Evolutionary conservation across 2,888 invertebrate species (phyloP).

Genomic region (Ceraclea dissimilis): DNA sequence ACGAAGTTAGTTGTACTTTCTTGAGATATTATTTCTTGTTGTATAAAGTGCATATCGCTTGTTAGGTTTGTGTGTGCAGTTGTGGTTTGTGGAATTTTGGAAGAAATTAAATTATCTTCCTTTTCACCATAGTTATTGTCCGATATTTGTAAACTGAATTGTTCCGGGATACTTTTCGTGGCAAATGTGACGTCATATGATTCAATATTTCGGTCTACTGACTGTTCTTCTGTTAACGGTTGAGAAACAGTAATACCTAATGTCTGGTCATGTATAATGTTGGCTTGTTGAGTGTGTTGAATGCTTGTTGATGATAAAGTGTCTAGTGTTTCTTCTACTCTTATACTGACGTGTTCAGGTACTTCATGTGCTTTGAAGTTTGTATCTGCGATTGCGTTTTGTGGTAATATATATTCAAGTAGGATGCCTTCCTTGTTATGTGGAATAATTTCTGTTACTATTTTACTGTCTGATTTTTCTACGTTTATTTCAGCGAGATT

Average conservation of each 20-base stretch:
- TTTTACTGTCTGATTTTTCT: slow-evolving; percentile 15
- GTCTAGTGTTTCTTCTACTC: slow-evolving; percentile 15
- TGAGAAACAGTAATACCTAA: slow-evolving; percentile 38
- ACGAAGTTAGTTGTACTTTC: slow-evolving; percentile 36
- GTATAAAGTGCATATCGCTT: slow-evolving; percentile 27
- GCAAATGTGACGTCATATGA: slow-evolving; percentile 34
- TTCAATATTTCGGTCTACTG: slow-evolving; percentile 33
- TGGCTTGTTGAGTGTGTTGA: slow-evolving; percentile 25
- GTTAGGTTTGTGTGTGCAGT: slow-evolving; percentile 35
- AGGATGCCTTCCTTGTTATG: slow-evolving; percentile 16
- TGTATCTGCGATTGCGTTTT: slow-evolving; percentile 10
- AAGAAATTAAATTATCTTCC: slow-evolving; percentile 35
- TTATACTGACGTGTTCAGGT: slow-evolving; percentile 11
- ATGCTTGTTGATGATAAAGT: slow-evolving; percentile 18
- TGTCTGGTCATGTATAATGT: slow-evolving; percentile 35
- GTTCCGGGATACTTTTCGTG: slow-evolving; percentile 35
- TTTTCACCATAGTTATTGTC: slow-evolving; percentile 39
- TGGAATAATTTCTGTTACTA: slow-evolving; percentile 26
- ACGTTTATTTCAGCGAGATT: slow-evolving; percentile 15
- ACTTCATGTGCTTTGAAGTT: slow-evolving; percentile 13
- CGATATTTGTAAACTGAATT: slow-evolving; percentile 35
- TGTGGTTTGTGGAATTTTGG: slow-evolving; percentile 36
- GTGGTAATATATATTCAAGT: slow-evolving; percentile 9
- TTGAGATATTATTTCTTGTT: slow-evolving; percentile 27
- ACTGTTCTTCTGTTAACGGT: slow-evolving; percentile 40